A percentile compares a stretch with the other conserved stretches of the same genome.
Conservation (phyloP, 2,113 vertebrate genomes). For the Alaudala cheleensis region DNA sequence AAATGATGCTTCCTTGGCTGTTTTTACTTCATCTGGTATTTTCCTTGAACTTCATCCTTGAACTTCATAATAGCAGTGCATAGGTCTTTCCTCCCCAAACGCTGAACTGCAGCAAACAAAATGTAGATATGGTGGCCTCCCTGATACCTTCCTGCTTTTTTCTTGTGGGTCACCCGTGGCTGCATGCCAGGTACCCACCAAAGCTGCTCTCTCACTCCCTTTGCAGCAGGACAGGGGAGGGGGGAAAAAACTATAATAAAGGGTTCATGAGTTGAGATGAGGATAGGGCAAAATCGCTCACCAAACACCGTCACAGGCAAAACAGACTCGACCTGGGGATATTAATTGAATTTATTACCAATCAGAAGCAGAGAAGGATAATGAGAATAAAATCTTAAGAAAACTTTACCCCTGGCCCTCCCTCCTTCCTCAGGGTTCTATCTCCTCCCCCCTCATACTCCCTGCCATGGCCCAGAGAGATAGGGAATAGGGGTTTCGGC, state of each 20-base stretch:
- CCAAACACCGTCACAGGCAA: neutral
- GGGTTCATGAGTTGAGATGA: neutral
- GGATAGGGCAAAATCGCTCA: neutral
- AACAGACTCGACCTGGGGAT: neutral
- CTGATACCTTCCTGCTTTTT: neutral
- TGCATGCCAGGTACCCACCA: neutral
- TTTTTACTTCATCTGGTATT: neutral
- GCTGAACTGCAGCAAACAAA: neutral
- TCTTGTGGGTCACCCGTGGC: neutral
- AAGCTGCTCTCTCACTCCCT: neutral
- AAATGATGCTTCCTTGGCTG: neutral
- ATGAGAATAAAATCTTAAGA: neutral
- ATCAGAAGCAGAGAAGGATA: neutral
- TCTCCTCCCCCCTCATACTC: too few species aligned
- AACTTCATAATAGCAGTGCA: neutral
- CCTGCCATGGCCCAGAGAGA: neutral
- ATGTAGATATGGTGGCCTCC: fast-evolving
- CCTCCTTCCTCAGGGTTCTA: neutral
- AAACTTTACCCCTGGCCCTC: neutral
- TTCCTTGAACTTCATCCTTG: neutral
- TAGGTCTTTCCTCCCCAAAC: neutral
- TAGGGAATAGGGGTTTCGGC: fast-evolving
- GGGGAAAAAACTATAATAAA: neutral
- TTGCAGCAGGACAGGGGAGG: neutral
- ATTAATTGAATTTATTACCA: neutral